Evolutionary conservation across 2,888 invertebrate genomes (phyloP).

Genomic region (Phanerotoma sp.): DNA sequence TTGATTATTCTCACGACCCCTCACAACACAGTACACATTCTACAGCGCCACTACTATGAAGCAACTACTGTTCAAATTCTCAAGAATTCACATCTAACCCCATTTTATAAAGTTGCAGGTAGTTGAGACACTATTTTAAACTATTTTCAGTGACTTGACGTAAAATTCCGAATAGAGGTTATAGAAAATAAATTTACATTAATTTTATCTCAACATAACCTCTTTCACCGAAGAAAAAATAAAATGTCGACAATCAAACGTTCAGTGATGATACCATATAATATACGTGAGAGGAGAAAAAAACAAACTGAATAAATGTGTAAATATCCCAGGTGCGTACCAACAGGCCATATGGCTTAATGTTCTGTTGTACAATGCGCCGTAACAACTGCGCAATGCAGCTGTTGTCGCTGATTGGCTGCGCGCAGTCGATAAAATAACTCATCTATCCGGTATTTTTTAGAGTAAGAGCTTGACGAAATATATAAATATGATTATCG

Average conservation of each 20-base stretch:
- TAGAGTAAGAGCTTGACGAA: neutral
- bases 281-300: too few relatives aligned
- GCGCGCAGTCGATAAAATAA: constrained; percentile 32
- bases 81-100: constrained; percentile 2
- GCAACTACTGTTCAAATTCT: neutral
- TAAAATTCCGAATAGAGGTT: too few relatives aligned
- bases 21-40: neutral
- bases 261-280: too few relatives aligned
- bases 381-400: constrained; percentile 33
- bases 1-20: constrained; percentile 41
- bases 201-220: too few relatives aligned
- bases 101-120: neutral
- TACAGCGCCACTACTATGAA: constrained; percentile 21
- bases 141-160: neutral
- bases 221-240: too few relatives aligned
- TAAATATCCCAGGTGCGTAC: neutral
- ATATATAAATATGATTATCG: neutral
- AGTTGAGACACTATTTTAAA: neutral
- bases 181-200: too few relatives aligned
- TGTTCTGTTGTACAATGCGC: too few relatives aligned
- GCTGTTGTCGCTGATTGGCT: constrained; percentile 30
- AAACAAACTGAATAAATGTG: neutral
- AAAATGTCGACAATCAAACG: too few relatives aligned
- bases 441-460: neutral
- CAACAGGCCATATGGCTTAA: neutral